Percentiles rank a stretch among this genome's conserved stretches.
Conservation (phyloP, 2,797 vertebrate genomes). For the Neopelma chrysocephalum region DNA sequence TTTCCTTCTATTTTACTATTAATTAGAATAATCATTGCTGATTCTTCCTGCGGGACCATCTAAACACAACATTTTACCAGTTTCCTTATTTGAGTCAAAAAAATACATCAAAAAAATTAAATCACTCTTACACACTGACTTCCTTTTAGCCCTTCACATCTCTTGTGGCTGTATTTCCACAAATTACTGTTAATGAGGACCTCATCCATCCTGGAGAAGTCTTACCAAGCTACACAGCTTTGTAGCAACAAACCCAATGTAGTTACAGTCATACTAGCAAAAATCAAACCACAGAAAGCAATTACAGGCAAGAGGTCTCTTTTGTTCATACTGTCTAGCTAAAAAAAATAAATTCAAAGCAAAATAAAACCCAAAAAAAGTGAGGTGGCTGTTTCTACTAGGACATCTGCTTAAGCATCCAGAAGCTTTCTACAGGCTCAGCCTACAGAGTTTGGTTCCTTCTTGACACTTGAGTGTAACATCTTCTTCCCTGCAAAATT, state of each 20-base stretch:
- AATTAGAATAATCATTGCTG: neutral
- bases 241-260: neutral
- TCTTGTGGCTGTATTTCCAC: neutral
- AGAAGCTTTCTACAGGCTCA: neutral
- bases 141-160: neutral
- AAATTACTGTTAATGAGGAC: fast-evolving
- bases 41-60: neutral
- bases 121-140: neutral
- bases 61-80: neutral
- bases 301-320: neutral
- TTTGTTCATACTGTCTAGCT: neutral
- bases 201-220: neutral
- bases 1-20: neutral
- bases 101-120: neutral
- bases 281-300: neutral
- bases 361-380: neutral
- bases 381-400: neutral
- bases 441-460: neutral
- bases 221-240: neutral
- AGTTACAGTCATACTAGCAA: neutral
- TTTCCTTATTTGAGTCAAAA: neutral
- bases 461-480: neutral
- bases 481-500: neutral
- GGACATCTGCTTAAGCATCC: neutral
- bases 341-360: neutral